A percentile compares a stretch with the other conserved stretches of the same genome.
These are phyloP conservation scores for Neria commutata DNA, from an alignment of 2,888 invertebrate species.

Conservation along the genomic window DNA sequence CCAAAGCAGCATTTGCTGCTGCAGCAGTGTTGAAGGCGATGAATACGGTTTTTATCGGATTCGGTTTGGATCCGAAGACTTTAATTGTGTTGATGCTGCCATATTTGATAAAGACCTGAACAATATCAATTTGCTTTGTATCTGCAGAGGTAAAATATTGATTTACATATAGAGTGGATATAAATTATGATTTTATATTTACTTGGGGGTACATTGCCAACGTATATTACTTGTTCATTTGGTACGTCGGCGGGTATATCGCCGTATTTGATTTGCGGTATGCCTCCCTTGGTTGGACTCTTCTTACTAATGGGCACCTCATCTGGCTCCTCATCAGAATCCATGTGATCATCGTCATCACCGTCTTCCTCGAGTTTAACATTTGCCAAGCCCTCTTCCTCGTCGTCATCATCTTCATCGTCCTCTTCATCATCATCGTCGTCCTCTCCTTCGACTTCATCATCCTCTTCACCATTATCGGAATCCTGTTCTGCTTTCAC, in stretches of 20 bases:
- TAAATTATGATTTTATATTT: constrained; percentile 22
- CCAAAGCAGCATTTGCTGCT: constrained; percentile 37
- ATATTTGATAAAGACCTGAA: constrained; percentile 44
- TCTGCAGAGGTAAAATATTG: constrained; percentile 28
- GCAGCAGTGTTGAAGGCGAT: constrained; percentile 39
- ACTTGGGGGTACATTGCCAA: constrained; percentile 41
- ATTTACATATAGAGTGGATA: constrained; percentile 1
- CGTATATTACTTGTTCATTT: constrained; percentile 29
- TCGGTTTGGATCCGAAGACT: too few relatives aligned
- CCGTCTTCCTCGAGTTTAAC: constrained; percentile 23
- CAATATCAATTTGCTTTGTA: constrained; percentile 37
- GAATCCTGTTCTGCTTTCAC: constrained; percentile 17
- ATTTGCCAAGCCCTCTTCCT: constrained; percentile 5
- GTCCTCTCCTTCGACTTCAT: constrained; percentile 30
- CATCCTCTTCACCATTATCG: constrained; percentile 6
- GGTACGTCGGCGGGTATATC: constrained; percentile 34
- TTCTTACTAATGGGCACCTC: constrained; percentile 39
- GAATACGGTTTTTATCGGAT: too few relatives aligned
- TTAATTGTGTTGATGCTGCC: constrained; percentile 38
- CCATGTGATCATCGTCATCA: constrained; percentile 27
- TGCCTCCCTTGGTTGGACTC: constrained; percentile 28
- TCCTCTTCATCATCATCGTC: constrained; percentile 3
- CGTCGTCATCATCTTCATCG: constrained; percentile 12
- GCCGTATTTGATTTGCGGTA: constrained; percentile 34
- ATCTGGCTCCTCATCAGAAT: constrained; percentile 37